Conservation (phyloP, 23 tunicate species). For the Styela plicata region DNA sequence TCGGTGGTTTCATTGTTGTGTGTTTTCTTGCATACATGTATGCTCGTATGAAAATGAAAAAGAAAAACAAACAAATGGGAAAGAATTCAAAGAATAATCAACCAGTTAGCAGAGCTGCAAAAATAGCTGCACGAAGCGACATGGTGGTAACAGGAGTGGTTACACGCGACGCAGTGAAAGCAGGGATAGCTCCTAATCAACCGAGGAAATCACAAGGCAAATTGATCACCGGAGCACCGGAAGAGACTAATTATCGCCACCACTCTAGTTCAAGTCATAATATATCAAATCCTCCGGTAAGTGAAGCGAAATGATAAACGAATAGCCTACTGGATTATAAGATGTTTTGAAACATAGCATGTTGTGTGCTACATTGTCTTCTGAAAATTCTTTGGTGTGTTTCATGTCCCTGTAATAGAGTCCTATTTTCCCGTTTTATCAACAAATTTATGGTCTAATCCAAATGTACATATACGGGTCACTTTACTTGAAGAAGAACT, state of each 20-base stretch:
- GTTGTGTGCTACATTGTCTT: too few relatives aligned
- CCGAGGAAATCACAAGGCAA: not conserved
- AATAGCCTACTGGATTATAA: too few relatives aligned
- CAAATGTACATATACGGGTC: too few relatives aligned
- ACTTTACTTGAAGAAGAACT: too few relatives aligned
- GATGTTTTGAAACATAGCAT: too few relatives aligned
- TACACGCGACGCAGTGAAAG: constrained; percentile 10
- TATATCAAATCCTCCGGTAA: constrained; percentile 25
- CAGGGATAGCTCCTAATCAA: not conserved
- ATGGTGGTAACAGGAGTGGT: constrained; percentile 28
- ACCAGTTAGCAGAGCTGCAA: constrained; percentile 29
- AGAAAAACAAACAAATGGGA: constrained; percentile 22
- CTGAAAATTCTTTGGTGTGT: too few relatives aligned
- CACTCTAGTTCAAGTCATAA: constrained; percentile 13
- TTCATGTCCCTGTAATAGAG: too few relatives aligned
- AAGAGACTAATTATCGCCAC: constrained; percentile 10
- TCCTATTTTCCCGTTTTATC: too few relatives aligned
- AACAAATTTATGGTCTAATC: too few relatives aligned
- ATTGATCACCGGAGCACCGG: constrained; percentile 25
- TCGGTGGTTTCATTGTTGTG: constrained; percentile 63
- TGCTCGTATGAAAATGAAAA: constrained; percentile 52
- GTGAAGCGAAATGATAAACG: too few relatives aligned
- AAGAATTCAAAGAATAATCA: not conserved
- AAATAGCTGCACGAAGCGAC: constrained; percentile 30
- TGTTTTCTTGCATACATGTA: constrained; percentile 49